These are phyloP conservation scores for Scartelaos histophorus DNA, from an alignment of 2,113 vertebrate species.

Conservation along the genomic window DNA sequence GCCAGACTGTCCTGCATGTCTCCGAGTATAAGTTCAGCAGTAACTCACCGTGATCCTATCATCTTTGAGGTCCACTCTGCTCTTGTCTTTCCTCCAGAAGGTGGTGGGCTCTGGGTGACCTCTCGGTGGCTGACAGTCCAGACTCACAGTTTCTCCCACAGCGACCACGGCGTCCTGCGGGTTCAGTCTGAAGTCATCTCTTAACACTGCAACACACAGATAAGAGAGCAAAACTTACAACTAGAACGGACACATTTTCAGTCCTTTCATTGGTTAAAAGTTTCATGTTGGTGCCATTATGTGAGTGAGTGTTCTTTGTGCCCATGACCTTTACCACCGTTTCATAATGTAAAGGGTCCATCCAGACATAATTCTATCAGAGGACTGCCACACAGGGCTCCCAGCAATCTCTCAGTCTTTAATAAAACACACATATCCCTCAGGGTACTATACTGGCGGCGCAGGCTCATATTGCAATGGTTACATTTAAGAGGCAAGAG, in stretches of 20 bases:
- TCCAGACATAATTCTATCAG: conserved; percentile 40
- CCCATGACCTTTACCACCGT: conserved; percentile 18
- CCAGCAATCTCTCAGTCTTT: conserved; percentile 32
- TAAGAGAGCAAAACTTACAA: conserved; percentile 13
- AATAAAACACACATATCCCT: conserved; percentile 38
- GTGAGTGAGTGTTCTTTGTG: conserved; percentile 11
- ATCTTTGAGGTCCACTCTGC: conserved; percentile 87
- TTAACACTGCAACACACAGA: conserved; percentile 78
- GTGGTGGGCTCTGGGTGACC: conserved; percentile 94
- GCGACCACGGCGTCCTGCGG: conserved; percentile 89
- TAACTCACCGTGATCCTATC: conserved; percentile 89
- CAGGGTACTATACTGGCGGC: conserved; percentile 12
- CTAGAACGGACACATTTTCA: neutral
- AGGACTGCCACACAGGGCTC: conserved; percentile 15
- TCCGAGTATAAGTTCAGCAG: neutral
- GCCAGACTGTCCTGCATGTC: neutral
- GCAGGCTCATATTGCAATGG: conserved; percentile 27
- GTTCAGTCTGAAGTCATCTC: conserved; percentile 92
- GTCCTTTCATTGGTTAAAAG: conserved; percentile 22
- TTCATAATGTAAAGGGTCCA: conserved; percentile 26
- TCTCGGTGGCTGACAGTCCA: conserved; percentile 92
- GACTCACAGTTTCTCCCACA: conserved; percentile 87
- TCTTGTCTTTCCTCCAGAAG: conserved; percentile 94
- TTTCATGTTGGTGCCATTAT: conserved; percentile 11
- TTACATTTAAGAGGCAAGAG: conserved; percentile 21